Evolutionary conservation across 2,797 vertebrate genomes (phyloP), one percentile per base, ranked within the genome.

Genomic region (Sylvia borin): DNA sequence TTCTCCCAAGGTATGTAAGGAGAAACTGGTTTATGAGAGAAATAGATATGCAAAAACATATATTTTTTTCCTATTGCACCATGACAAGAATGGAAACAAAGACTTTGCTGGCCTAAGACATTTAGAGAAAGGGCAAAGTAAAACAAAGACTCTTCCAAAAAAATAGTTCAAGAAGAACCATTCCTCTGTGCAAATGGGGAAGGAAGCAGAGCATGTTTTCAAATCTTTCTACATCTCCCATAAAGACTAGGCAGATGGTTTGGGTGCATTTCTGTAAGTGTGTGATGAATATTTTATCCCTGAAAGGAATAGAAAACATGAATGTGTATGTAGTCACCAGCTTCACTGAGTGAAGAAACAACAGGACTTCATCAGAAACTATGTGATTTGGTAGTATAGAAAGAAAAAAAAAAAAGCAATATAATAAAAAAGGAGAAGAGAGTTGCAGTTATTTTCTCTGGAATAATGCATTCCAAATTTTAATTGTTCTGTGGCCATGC

Each of bases 271-370:
- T 88, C 79, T 90, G 4, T 84, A 84, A 92, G 67, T 27, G 43
- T 32, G 24, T 81, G 73, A 86, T 90, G 85, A 93, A 94, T 95
- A 90, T 92, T 94, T 96, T 54, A 90, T 84, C 79, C 36, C 36
- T 86, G 70, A 88, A 89, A 95, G 47, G 31, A 95, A 80, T 3
- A 64, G 68, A 88, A 87, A 74, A 43, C 31, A 55, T 43, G n/a
- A 53, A 81, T 0, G 3, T 61, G 38, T 64, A 24, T 43, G 51
- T 51, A 80, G 68, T 68, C n/a, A 45, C n/a, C 66, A 83, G 61
- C 32, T 53, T 77, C 5, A 2, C 47, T n/a, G 67, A 81, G 79
- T 43, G 43, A 60, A 79, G 40, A 81, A 87, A 75, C 29, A 80
- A 48, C 4, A 11, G 50, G 38, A 25, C n/a, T 68, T 85, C 22